Conservation (phyloP, 2,113 vertebrate genomes). For the Saccopteryx leptura region DNA sequence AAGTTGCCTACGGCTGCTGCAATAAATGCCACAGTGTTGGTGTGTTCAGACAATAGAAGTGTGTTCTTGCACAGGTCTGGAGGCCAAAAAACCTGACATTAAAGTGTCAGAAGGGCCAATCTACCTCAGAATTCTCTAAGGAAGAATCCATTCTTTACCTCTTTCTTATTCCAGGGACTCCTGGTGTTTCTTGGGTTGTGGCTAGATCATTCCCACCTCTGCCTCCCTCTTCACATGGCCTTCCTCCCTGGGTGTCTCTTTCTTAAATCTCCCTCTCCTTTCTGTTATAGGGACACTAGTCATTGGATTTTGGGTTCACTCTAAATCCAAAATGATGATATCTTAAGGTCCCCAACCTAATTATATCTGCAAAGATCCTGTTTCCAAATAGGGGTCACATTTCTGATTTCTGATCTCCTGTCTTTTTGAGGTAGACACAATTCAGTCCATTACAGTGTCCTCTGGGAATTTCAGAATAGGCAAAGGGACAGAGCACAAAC, state of each 20-base stretch:
- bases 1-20: background rate
- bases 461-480: slow-evolving; percentile 3
- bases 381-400: background rate
- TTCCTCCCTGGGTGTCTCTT: background rate
- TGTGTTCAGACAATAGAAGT: background rate
- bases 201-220: background rate
- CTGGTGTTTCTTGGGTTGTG: background rate
- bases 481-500: background rate
- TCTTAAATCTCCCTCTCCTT: background rate
- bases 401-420: background rate
- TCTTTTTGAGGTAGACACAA: background rate
- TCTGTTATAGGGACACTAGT: background rate
- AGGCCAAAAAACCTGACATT: background rate
- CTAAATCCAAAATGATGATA: background rate
- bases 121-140: background rate
- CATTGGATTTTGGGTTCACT: background rate
- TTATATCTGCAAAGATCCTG: background rate
- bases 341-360: background rate
- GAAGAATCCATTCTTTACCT: background rate
- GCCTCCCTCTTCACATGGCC: background rate
- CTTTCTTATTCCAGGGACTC: background rate
- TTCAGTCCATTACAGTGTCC: background rate
- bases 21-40: background rate
- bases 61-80: background rate
- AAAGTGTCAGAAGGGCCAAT: background rate